phyloP scores from a whole-genome alignment of 2,797 vertebrate species.

The Lepus townsendii region DNA sequence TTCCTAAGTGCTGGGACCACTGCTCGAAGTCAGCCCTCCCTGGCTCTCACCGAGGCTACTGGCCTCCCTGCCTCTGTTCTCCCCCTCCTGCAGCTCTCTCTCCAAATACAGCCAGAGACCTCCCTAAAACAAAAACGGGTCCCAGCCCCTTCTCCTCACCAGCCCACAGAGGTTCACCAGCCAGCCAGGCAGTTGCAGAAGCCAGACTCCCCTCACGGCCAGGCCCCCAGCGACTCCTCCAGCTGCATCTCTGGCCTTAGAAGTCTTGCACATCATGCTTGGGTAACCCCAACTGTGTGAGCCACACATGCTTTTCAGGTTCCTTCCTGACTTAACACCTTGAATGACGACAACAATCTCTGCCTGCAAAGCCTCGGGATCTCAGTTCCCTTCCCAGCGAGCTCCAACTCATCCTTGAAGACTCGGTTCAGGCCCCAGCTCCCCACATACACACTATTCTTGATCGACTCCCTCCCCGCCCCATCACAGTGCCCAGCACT shows the following conservation, averaged over 20 bases:
- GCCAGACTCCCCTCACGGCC: not conserved
- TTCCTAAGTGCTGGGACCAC: not conserved
- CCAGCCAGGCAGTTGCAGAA: no score
- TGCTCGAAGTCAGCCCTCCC: not conserved
- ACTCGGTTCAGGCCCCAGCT: not conserved
- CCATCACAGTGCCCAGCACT: not conserved
- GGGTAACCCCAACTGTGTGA: not conserved
- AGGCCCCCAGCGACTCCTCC: no score
- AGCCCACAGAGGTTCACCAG: not conserved
- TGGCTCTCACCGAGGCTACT: not conserved
- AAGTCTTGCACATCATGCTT: not conserved
- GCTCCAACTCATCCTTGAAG: not conserved
- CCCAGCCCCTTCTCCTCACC: not conserved
- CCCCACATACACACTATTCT: not conserved
- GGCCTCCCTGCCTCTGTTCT: not conserved
- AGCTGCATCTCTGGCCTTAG: not conserved
- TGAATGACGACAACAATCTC: not conserved
- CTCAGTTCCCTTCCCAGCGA: not conserved
- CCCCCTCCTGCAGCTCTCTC: not conserved
- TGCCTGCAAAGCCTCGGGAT: not conserved
- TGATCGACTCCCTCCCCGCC: not conserved
- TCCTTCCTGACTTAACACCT: not conserved
- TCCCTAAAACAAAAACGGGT: not conserved
- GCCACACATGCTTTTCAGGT: not conserved
- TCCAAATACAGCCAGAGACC: not conserved